Conservation (phyloP, 2,888 invertebrate genomes). For the Volucella zonaria region DNA sequence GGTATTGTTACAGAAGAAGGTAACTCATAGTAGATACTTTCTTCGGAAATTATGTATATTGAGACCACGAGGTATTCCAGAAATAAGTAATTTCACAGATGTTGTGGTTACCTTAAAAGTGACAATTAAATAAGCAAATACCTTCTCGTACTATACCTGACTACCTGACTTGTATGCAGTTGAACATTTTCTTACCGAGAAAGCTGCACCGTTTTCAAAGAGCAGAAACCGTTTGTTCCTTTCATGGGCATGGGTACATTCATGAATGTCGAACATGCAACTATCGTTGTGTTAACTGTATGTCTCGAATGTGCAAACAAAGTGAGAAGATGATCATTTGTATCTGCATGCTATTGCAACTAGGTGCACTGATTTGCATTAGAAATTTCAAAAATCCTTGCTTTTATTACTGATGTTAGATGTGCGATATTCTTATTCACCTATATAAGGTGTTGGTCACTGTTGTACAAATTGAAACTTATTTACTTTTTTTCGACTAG, state of each 20-base stretch:
- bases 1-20: conserved; percentile 74
- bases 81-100: conserved; percentile 77
- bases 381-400: conserved; percentile 26
- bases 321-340: conserved; percentile 34
- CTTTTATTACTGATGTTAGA: conserved; percentile 38
- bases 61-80: conserved; percentile 78
- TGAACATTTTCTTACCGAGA: conserved; percentile 75
- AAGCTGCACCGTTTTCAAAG: conserved; percentile 78
- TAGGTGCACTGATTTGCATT: conserved; percentile 18
- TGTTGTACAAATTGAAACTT: too few species aligned
- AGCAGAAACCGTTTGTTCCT: conserved; percentile 79
- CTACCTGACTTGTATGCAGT: conserved; percentile 3
- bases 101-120: conserved; percentile 75
- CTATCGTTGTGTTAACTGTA: conserved; percentile 35
- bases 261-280: conserved; percentile 32
- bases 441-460: too few species aligned
- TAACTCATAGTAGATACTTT: conserved; percentile 77
- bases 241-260: conserved; percentile 63
- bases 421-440: too few species aligned
- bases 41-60: conserved; percentile 76
- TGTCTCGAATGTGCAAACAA: conserved; percentile 27
- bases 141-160: neutral
- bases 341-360: conserved; percentile 8
- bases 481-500: too few species aligned
- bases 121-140: neutral